phyloP scores from a whole-genome alignment of 2,888 invertebrate genomes.

The Stenoptilia bipunctidactyla region DNA sequence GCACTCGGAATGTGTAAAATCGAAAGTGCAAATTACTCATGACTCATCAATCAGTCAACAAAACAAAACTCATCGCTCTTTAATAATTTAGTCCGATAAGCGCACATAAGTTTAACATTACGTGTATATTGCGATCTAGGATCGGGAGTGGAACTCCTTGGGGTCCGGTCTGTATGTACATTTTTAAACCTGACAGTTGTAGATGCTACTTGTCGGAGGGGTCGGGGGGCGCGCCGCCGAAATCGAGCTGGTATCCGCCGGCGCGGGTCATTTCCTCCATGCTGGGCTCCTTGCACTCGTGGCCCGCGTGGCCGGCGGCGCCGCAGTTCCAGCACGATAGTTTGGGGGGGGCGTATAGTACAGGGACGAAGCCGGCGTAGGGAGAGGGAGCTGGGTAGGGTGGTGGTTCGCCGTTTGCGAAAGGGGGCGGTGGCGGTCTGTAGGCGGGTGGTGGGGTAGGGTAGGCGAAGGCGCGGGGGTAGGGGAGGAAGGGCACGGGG shows the following conservation, averaged over 20 bases:
- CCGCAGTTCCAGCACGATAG: constrained; percentile 95
- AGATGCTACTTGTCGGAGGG: constrained; percentile 44
- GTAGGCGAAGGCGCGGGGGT: constrained; percentile 49
- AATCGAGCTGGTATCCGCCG: constrained; percentile 78
- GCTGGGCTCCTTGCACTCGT: constrained; percentile 90
- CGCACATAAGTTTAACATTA: constrained; percentile 23
- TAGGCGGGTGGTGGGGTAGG: constrained; percentile 51
- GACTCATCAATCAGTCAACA: constrained; percentile 7
- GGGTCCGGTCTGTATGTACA: constrained; percentile 23
- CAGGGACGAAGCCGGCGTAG: constrained; percentile 60
- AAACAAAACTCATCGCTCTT: constrained; percentile 13
- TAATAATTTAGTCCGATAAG: constrained; percentile 32
- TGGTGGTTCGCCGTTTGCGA: constrained; percentile 59
- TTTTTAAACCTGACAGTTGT: constrained; percentile 25
- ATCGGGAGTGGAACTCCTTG: constrained; percentile 17
- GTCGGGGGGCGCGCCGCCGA: constrained; percentile 63
- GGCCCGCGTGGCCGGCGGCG: constrained; percentile 83
- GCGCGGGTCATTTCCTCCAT: constrained; percentile 92
- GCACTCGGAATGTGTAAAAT: constrained; percentile 18
- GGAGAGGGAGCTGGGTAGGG: constrained; percentile 55
- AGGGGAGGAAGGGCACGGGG: constrained; percentile 40
- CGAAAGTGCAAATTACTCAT: constrained; percentile 48
- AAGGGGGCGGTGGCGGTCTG: constrained; percentile 53
- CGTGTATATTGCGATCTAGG: constrained; percentile 28
- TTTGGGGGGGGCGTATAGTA: constrained; percentile 72